A percentile compares a stretch with the other conserved stretches of the same genome.
These are phyloP conservation scores for Miichthys miiuy DNA, from an alignment of 2,797 vertebrate genomes.

Conservation along the genomic window DNA sequence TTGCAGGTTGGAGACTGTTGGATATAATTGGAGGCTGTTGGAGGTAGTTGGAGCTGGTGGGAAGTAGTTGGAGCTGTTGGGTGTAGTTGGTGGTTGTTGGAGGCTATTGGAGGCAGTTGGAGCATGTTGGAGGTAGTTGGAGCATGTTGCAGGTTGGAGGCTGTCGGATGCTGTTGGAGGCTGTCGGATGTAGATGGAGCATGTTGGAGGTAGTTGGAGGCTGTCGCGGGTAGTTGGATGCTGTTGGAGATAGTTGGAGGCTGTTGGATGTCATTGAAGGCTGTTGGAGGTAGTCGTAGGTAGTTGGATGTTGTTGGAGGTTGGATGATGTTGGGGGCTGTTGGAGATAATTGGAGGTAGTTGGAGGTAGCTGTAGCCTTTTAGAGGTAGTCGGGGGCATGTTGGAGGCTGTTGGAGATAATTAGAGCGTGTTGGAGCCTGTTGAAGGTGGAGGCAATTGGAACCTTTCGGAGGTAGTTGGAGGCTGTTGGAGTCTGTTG, in stretches of 20 bases:
- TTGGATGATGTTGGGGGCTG: too few species aligned
- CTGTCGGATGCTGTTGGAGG: not conserved
- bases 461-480: not conserved
- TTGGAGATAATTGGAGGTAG: not conserved
- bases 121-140: too few species aligned
- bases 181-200: not conserved
- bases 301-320: not conserved
- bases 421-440: not conserved
- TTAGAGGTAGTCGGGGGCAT: too few species aligned
- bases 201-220: not conserved
- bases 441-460: too few species aligned
- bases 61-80: too few species aligned
- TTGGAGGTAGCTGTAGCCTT: not conserved
- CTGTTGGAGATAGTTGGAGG: not conserved
- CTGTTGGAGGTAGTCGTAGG: not conserved
- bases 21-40: too few species aligned
- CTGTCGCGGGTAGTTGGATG: not conserved
- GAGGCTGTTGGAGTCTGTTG: too few species aligned
- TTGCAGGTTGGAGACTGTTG: too few species aligned
- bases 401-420: not conserved
- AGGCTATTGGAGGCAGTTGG: too few species aligned
- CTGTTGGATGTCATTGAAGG: not conserved
- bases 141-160: not conserved
- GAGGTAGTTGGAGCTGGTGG: too few species aligned
- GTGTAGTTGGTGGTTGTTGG: too few species aligned